Base-by-base conservation (phyloP, 2,113 vertebrate genomes). In the Isurus oxyrinchus region DNA sequence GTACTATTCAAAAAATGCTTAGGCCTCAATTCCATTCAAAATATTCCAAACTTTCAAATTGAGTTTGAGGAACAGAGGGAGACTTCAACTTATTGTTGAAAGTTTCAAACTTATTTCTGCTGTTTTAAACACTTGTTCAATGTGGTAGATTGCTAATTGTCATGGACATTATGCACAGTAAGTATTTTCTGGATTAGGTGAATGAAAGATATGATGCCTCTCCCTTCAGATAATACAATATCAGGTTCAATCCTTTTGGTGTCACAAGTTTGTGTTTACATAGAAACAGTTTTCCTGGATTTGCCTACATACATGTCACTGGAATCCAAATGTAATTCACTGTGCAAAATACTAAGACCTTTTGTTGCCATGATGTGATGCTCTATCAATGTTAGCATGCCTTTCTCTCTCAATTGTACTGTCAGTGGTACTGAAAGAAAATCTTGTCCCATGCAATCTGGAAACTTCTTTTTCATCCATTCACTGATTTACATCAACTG, bases 11-110 rank as follows among this genome's bases (percentile, higher is more conserved):
- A 23, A 69, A 69, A 53, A 53, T 95, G 40, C 25, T 14, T 95
- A 13, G 66, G 23, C 23, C 11, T 59, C 69, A 4, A 4, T 69
- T 95, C 66, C 40, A 69, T 49, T 69, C 2, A 27, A 95, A 31
- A 40, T 95, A 69, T 95, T 66, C 94, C 94, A 95, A 66, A 7
- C 13, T 94, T 67, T 95, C 8, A 66, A 95, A 49, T 27, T 95
- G 23, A 44, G n/a, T 53, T 49, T 35, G 40, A 23, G 49, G 5
- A 49, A 84, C 81, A 19, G 16, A 84, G 16, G 81, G 40, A 84
- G 40, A 84, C 40, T 21, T 21, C 40, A 84, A 49, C 40, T 49
- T 76, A 76, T 11, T 44, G 40, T 5, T 49, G 81, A 84, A 84
- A 84, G 81, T 21, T 84, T 84, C 40, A 84, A 44, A 84, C 16